These are phyloP conservation scores for Leptinotarsa undecemlineata DNA, from an alignment of 1,140 invertebrate species.

Conservation along the genomic window DNA sequence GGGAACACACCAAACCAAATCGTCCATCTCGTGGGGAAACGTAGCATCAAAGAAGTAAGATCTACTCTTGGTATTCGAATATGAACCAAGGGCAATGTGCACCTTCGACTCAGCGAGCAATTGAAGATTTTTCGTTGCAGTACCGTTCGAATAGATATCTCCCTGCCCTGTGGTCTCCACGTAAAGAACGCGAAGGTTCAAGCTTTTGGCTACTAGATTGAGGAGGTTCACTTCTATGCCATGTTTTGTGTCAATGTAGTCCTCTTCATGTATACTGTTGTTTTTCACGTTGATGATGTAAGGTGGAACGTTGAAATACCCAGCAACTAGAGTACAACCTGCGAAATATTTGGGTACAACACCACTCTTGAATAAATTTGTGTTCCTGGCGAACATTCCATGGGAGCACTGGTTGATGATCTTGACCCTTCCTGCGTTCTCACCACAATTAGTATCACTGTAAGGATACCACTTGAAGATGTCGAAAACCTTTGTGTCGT, in stretches of 20 bases:
- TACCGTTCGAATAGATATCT: background rate
- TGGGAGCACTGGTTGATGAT: background rate
- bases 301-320: background rate
- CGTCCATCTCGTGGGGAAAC: background rate
- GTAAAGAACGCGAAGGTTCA: background rate
- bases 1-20: background rate
- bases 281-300: background rate
- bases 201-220: background rate
- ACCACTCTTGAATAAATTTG: background rate
- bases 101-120: background rate
- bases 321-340: background rate
- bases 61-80: background rate
- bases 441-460: background rate
- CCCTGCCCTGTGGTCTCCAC: background rate
- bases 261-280: background rate
- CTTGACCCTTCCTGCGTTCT: background rate
- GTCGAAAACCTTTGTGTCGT: background rate
- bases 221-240: slow-evolving; percentile 4
- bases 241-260: background rate
- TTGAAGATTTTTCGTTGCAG: background rate
- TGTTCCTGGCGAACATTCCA: background rate
- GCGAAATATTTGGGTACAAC: background rate
- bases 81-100: background rate
- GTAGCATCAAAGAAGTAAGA: background rate
- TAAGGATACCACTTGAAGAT: slow-evolving; percentile 4